Percentiles rank a stretch among this genome's conserved stretches.
Conservation (phyloP, 2,888 invertebrate species). For the Stomorhina lunata region DNA sequence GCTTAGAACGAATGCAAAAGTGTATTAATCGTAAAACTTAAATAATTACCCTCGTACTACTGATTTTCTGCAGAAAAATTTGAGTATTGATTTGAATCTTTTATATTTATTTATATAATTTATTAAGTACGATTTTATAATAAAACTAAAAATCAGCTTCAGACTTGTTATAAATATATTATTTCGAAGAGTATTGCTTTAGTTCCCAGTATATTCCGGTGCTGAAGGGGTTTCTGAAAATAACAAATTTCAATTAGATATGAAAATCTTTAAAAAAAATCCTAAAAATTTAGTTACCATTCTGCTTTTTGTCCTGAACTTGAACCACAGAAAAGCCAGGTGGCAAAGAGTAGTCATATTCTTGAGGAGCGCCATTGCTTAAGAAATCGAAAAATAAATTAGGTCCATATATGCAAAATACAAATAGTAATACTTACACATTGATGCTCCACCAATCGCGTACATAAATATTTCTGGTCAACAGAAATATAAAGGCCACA, state of each 20-base stretch:
- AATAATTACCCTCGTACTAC: no score
- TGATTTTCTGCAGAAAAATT: no score
- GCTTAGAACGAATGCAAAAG: no score
- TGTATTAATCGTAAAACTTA: no score
- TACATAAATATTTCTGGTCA: slow-evolving; percentile 73
- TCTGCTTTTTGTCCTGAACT: neutral
- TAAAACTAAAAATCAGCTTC: slow-evolving; percentile 20
- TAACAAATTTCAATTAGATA: neutral
- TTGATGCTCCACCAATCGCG: slow-evolving; percentile 73
- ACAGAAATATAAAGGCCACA: slow-evolving; percentile 72
- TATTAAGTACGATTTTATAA: neutral
- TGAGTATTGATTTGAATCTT: neutral
- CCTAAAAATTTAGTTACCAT: slow-evolving; percentile 22
- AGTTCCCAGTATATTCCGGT: neutral
- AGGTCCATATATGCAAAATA: no score
- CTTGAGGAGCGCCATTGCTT: slow-evolving; percentile 33
- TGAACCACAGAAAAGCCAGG: slow-evolving; percentile 40
- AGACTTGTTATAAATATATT: slow-evolving; percentile 43
- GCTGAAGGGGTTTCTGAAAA: slow-evolving; percentile 21
- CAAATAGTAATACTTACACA: slow-evolving; percentile 73
- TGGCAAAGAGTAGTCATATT: slow-evolving; percentile 35
- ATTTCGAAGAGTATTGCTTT: slow-evolving; percentile 10
- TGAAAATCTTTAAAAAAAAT: neutral
- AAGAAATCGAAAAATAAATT: no score
- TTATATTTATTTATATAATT: neutral